These are phyloP conservation scores for Anaspis maculata DNA, from an alignment of 2,888 invertebrate genomes.

Conservation along the genomic window DNA sequence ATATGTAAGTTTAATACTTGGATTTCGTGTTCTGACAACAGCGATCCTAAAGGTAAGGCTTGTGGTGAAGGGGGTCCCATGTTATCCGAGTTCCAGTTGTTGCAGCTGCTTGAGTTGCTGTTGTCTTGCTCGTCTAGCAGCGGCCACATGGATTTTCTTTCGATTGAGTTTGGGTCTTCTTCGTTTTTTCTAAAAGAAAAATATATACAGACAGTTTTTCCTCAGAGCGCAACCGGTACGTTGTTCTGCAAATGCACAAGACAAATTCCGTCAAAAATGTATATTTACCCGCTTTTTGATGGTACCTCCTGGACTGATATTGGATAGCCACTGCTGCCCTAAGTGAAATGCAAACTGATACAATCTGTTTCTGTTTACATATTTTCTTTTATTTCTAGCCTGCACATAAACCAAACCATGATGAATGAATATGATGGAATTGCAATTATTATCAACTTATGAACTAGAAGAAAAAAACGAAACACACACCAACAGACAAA, in stretches of 20 bases:
- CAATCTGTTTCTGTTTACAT: conserved; percentile 46
- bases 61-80: conserved; percentile 13
- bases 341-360: conserved; percentile 62
- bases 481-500: too few species aligned
- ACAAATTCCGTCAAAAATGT: not conserved
- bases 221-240: too few species aligned
- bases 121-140: conserved; percentile 53
- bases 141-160: conserved; percentile 80
- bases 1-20: conserved; percentile 43
- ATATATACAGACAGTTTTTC: too few species aligned
- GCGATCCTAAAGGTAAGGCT: conserved; percentile 27
- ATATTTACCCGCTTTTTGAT: conserved; percentile 53
- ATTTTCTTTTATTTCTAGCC: conserved; percentile 47
- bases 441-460: conserved; percentile 4
- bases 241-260: not conserved
- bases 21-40: conserved; percentile 60
- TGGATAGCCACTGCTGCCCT: conserved; percentile 79
- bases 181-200: conserved; percentile 58
- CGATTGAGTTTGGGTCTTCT: conserved; percentile 74
- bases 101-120: conserved; percentile 43
- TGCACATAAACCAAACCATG: conserved; percentile 48
- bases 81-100: conserved; percentile 39
- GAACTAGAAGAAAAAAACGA: too few species aligned
- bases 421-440: conserved; percentile 25
- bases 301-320: conserved; percentile 47